Conservation (phyloP, 2,113 vertebrate genomes). For the Antechinus flavipes region DNA sequence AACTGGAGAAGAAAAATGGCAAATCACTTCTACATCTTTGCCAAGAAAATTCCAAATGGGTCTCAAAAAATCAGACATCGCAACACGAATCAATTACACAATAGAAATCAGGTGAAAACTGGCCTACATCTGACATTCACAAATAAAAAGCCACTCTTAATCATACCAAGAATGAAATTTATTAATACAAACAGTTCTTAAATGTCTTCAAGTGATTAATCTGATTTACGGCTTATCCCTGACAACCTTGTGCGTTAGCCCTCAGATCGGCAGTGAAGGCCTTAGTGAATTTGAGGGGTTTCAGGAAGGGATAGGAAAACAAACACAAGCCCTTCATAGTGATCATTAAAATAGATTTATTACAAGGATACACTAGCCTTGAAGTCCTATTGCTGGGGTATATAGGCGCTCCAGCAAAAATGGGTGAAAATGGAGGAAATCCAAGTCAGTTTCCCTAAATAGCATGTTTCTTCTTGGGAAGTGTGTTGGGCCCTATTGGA, state of each 20-base stretch:
- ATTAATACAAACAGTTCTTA: background rate
- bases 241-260: background rate
- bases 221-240: background rate
- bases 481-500: background rate
- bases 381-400: background rate
- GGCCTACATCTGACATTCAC: background rate
- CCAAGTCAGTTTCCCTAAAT: background rate
- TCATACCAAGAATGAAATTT: background rate
- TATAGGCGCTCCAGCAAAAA: background rate
- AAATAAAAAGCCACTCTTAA: background rate
- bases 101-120: background rate
- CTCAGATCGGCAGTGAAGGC: background rate
- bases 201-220: background rate
- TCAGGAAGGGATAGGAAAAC: background rate
- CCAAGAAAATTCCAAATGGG: background rate
- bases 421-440: background rate
- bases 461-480: background rate
- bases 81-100: background rate
- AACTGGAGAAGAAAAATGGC: background rate
- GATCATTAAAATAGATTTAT: background rate
- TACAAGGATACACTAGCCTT: background rate
- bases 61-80: background rate
- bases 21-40: background rate
- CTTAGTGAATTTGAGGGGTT: background rate
- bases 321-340: background rate